phyloP scores from a whole-genome alignment of 2,888 invertebrate species.

The Glaucopsyche alexis region DNA sequence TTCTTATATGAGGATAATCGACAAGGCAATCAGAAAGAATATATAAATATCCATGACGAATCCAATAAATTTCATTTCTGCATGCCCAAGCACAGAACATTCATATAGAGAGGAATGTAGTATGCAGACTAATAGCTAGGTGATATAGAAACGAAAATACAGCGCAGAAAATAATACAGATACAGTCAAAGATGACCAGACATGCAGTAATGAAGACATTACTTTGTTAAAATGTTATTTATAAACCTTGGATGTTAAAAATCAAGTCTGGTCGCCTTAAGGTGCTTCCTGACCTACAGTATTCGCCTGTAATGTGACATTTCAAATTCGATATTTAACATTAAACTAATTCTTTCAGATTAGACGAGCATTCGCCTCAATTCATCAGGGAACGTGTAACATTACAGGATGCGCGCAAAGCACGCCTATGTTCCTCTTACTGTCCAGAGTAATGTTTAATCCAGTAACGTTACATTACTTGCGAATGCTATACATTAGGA shows the following conservation, averaged over 20 bases:
- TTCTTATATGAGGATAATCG: background rate
- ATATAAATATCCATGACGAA: slow-evolving; percentile 53
- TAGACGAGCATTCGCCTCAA: too few species aligned
- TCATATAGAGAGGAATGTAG: slow-evolving; percentile 58
- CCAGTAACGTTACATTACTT: background rate
- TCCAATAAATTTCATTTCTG: slow-evolving; percentile 71
- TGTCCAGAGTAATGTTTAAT: background rate
- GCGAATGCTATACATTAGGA: background rate
- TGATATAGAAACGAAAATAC: slow-evolving; percentile 53
- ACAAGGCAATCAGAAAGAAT: slow-evolving; percentile 42
- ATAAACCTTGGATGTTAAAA: slow-evolving; percentile 31
- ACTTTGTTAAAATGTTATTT: slow-evolving; percentile 34
- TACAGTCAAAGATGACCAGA: slow-evolving; percentile 72
- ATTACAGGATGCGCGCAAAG: too few species aligned
- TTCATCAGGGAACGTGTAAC: too few species aligned
- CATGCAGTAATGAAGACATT: slow-evolving; percentile 72
- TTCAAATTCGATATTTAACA: background rate
- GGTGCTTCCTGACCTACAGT: background rate
- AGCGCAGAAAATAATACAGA: slow-evolving; percentile 49
- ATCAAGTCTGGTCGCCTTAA: slow-evolving; percentile 70
- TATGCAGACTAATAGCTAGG: slow-evolving; percentile 61
- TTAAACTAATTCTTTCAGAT: too few species aligned
- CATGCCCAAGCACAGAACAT: slow-evolving; percentile 77
- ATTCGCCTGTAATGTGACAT: background rate
- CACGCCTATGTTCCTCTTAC: background rate